Conservation (phyloP, 2,888 invertebrate species). For the Mactromeris polynyma region DNA sequence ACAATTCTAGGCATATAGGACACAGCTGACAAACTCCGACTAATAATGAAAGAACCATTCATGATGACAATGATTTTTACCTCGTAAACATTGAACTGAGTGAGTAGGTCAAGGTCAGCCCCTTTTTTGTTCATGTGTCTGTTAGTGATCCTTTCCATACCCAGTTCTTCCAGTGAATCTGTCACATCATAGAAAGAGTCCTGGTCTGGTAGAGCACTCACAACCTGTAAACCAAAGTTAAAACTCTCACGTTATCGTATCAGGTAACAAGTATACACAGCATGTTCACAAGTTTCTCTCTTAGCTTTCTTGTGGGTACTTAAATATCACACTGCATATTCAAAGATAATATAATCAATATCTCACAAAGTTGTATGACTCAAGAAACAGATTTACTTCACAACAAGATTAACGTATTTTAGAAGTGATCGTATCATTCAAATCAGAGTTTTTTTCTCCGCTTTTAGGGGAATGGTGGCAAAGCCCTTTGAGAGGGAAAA, state of each 20-base stretch:
- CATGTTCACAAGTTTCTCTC: too few relatives aligned
- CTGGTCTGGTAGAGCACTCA: conserved; percentile 97
- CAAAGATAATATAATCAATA: too few relatives aligned
- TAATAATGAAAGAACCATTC: not conserved
- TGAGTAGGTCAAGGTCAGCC: conserved; percentile 96
- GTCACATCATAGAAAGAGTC: conserved; percentile 99
- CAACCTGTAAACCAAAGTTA: conserved; percentile 88
- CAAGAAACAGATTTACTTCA: too few relatives aligned
- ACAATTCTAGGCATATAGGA: not conserved
- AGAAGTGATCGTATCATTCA: too few relatives aligned
- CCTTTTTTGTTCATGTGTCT: conserved; percentile 91
- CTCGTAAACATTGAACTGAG: conserved; percentile 98
- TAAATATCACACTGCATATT: too few relatives aligned
- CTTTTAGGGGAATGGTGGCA: too few relatives aligned
- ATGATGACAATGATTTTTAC: conserved; percentile 64
- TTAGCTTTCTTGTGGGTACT: too few relatives aligned
- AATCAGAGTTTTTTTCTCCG: too few relatives aligned
- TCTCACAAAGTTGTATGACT: too few relatives aligned
- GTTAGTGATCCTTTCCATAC: conserved; percentile 88
- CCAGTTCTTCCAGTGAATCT: conserved; percentile 96
- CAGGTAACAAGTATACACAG: too few relatives aligned
- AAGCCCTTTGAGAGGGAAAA: too few relatives aligned
- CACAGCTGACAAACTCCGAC: not conserved
- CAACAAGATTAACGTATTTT: too few relatives aligned
- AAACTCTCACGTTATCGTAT: not conserved